Percentiles rank a stretch among this genome's conserved stretches.
Conservation (phyloP, 2,888 invertebrate species). For the Auanema sp. region DNA sequence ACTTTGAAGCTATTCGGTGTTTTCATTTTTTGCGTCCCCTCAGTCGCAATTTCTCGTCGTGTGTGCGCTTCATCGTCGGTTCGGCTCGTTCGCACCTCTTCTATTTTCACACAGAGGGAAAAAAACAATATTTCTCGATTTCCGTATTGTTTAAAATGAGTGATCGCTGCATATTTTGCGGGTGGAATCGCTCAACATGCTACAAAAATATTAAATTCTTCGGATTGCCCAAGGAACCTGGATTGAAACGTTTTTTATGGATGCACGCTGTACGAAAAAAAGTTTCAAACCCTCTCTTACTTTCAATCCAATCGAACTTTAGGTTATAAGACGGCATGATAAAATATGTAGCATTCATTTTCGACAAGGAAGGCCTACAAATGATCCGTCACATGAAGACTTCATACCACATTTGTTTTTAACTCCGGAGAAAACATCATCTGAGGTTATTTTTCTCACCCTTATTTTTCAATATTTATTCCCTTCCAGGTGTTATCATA, state of each 20-base stretch:
- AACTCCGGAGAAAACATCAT: not conserved
- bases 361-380: not conserved
- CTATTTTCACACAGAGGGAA: too few relatives aligned
- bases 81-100: too few relatives aligned
- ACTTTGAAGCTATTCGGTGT: too few relatives aligned
- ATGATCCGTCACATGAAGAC: conserved; percentile 3
- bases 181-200: conserved; percentile 12
- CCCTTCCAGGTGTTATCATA: too few relatives aligned
- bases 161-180: conserved; percentile 10
- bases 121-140: too few relatives aligned
- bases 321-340: conserved; percentile 10
- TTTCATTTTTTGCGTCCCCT: too few relatives aligned
- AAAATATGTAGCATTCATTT: conserved; percentile 12
- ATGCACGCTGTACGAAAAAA: conserved; percentile 4
- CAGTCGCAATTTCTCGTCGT: too few relatives aligned
- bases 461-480: too few relatives aligned
- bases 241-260: conserved; percentile 5
- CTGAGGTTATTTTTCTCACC: too few relatives aligned
- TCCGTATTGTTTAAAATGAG: conserved; percentile 6
- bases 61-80: too few relatives aligned
- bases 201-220: conserved; percentile 13
- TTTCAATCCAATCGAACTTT: conserved; percentile 1
- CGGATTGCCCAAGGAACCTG: conserved; percentile 3
- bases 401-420: conserved; percentile 10
- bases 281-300: not conserved